Conservation (phyloP, 2,113 vertebrate species). For the Leptocoma aspasia region DNA sequence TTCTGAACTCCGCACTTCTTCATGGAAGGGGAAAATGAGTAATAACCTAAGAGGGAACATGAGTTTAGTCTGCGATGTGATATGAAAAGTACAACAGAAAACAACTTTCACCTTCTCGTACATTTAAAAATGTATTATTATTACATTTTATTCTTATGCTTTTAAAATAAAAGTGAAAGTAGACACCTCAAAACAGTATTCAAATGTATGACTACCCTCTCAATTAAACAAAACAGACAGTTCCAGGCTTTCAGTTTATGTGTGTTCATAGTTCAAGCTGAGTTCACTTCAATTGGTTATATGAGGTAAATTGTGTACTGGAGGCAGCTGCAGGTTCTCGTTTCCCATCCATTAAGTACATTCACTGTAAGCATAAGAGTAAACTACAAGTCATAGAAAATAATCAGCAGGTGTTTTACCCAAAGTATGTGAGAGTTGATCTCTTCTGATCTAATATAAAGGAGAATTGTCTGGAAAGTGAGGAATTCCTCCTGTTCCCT, state of each 20-base stretch:
- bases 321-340: not conserved
- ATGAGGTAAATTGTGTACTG: not conserved
- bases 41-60: not conserved
- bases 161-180: not conserved
- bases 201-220: not conserved
- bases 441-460: not conserved
- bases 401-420: conserved; percentile 20
- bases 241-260: not conserved
- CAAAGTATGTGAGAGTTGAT: not conserved
- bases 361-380: not conserved
- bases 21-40: not conserved
- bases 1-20: not conserved
- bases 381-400: not conserved
- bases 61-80: not conserved
- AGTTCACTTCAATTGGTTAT: not conserved
- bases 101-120: not conserved
- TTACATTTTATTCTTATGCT: not conserved
- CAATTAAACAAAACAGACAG: not conserved
- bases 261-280: not conserved
- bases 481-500: not conserved
- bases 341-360: not conserved
- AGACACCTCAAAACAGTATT: not conserved
- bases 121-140: not conserved
- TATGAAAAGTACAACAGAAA: not conserved
- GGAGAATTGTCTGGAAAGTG: not conserved